phyloP scores from a whole-genome alignment of 2,113 vertebrate species.

The Scytalopus superciliaris region DNA sequence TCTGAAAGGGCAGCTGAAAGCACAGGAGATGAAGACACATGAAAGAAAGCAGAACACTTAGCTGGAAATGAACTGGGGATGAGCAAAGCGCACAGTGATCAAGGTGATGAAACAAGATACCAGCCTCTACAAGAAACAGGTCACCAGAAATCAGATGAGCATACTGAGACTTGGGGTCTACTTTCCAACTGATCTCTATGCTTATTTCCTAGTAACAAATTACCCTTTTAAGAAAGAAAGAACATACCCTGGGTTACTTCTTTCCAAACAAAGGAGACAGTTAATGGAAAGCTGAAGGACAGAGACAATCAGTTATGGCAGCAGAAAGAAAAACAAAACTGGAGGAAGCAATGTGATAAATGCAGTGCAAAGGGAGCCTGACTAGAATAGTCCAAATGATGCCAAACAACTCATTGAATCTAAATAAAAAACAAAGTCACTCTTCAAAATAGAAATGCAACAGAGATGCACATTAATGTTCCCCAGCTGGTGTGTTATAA shows the following conservation, averaged over 20 bases:
- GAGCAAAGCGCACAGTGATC: neutral
- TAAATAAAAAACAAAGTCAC: neutral
- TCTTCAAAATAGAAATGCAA: neutral
- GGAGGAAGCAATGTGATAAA: neutral
- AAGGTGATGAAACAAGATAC: neutral
- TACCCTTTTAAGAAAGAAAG: neutral
- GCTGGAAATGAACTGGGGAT: neutral
- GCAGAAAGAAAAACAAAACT: conserved; percentile 6
- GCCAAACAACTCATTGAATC: neutral
- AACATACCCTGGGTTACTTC: neutral
- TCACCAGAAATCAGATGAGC: neutral
- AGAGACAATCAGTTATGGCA: neutral
- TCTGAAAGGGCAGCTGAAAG: neutral
- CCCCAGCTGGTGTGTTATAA: neutral
- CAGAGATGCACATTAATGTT: neutral
- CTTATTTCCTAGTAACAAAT: conserved; percentile 38
- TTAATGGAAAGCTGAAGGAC: conserved; percentile 43
- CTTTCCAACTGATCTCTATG: neutral
- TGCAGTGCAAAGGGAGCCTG: neutral
- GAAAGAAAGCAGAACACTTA: neutral
- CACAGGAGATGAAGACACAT: neutral
- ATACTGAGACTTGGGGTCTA: neutral
- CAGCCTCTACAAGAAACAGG: neutral
- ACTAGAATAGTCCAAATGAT: neutral
- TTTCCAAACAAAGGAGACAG: conserved; percentile 34